Percentiles rank a stretch among this genome's conserved stretches.
Conservation (phyloP, 2,888 invertebrate genomes). For the Ganaspis brasiliensis region DNA sequence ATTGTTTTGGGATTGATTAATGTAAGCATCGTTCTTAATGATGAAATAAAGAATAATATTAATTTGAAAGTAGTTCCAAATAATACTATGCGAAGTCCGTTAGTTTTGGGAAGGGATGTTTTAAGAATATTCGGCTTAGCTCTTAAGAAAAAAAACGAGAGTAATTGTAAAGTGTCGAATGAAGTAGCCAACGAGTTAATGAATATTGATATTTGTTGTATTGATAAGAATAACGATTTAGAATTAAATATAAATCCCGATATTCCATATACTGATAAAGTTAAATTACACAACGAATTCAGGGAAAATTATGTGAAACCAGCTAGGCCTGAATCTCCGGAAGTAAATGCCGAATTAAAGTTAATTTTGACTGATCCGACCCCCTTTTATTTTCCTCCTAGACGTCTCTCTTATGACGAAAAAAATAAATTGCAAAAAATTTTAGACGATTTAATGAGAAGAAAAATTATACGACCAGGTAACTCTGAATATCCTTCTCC, state of each 20-base stretch:
- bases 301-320: background rate
- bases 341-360: too few relatives aligned
- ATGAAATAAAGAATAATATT: background rate
- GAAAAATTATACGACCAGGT: conserved; percentile 51
- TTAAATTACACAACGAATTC: background rate
- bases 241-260: background rate
- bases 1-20: conserved; percentile 32
- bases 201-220: background rate
- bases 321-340: background rate
- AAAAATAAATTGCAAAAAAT: too few relatives aligned
- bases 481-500: conserved; percentile 65
- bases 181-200: background rate
- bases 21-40: background rate
- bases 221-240: background rate
- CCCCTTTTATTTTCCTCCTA: too few relatives aligned
- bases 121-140: background rate
- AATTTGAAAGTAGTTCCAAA: conserved; percentile 43
- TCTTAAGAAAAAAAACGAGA: background rate
- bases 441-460: conserved; percentile 39
- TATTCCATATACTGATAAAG: background rate
- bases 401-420: too few relatives aligned
- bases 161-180: background rate
- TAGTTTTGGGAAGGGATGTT: too few relatives aligned
- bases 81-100: too few relatives aligned
- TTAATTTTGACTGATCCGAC: too few relatives aligned